Evolutionary conservation across 2,113 vertebrate genomes (phyloP), one percentile per base, ranked within the genome.

Genomic region (Carassius auratus): DNA sequence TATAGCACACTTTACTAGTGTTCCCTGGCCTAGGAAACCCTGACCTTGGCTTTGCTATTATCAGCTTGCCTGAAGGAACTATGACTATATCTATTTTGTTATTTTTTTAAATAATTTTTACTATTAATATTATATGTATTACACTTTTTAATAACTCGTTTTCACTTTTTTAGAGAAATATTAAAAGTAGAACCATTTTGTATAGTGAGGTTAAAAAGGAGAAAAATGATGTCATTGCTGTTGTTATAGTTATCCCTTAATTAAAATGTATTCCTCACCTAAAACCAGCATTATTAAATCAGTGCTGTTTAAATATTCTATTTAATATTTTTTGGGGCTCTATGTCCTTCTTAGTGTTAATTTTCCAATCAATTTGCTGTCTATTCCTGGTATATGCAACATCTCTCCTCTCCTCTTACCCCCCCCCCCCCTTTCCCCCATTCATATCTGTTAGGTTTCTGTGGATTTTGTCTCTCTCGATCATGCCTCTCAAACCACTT

Each of bases 401-500:
- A 78, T 21, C 14, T 55, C 48, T n/a, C 3, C 5, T 45, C 7
- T 12, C 3, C 5, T 26, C 5, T 79, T 59, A 59, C 21, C 13
- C 10, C 4, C 8, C 12, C 15, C n/a, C 68, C 62, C 13, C 74
- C 62, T n/a, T n/a, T n/a, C n/a, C 50, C 7, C 9, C 55, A 10
- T 81, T 83, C 50, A 17, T 81, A 50, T 62, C 76, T 55, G n/a
- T 26, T 75, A 30, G 36, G 62, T 73, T 78, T 89, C 82, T 87
- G 30, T 66, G 76, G 23, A 64, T 76, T 83, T 77, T 87, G 75
- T 77, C 76, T 74, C 83, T 52, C 79, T 45, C 57, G 57, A 59
- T 83, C 50, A 73, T 66, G 45, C 5, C 71, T 86, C 84, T 75
- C 81, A 73, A 82, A 83, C 84, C 89, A 91, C 84, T 89, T 85